Percentiles rank a stretch among this genome's conserved stretches.
phyloP scores from a whole-genome alignment of 2,888 invertebrate genomes.

The Stratiomys singularior region DNA sequence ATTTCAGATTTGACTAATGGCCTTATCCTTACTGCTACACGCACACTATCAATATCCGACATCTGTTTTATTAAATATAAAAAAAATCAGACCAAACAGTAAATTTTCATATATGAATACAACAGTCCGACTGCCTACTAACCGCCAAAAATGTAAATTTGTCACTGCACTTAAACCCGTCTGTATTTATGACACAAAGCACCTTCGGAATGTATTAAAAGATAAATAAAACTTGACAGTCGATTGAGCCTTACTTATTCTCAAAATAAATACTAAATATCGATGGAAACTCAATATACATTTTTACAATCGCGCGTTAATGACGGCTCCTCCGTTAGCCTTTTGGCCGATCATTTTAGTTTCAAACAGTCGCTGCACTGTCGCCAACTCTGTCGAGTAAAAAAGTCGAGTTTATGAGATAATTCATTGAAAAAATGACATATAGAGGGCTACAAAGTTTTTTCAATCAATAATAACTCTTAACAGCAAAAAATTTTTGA shows the following conservation, averaged over 20 bases:
- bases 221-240: background rate
- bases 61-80: slow-evolving; percentile 19
- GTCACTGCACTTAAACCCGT: background rate
- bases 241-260: background rate
- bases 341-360: background rate
- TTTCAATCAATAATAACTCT: too few relatives aligned
- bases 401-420: too few relatives aligned
- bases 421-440: too few relatives aligned
- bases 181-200: background rate
- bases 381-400: too few relatives aligned
- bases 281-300: too few relatives aligned
- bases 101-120: background rate
- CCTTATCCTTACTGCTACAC: slow-evolving; percentile 85
- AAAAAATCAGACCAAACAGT: background rate
- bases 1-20: slow-evolving; percentile 80
- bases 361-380: background rate
- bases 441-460: too few relatives aligned
- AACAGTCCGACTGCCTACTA: background rate
- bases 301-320: too few relatives aligned
- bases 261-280: background rate
- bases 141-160: slow-evolving; percentile 2
- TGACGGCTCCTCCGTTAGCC: too few relatives aligned
- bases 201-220: background rate
- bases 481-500: too few relatives aligned
- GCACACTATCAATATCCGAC: slow-evolving; percentile 55